Evolutionary conservation across 2,888 invertebrate genomes (phyloP), one percentile per base, ranked within the genome.

Genomic region (Sinhomidia bicolor): DNA sequence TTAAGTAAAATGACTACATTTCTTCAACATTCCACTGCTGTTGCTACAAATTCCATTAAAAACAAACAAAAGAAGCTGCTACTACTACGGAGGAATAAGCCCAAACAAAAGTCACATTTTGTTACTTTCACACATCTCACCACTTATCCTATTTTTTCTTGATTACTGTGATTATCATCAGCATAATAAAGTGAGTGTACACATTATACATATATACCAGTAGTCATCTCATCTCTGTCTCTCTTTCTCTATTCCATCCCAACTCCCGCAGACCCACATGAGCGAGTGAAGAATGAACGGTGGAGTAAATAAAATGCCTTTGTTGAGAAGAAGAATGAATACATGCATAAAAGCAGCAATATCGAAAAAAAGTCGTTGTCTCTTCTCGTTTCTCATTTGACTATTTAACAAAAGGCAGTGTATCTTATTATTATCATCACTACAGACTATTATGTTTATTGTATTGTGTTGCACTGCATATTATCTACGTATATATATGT

Each of bases 81-180:
- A n/a, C n/a, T n/a, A n/a, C n/a, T n/a, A n/a, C 20, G 32, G 62
- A 65, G 20, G 51, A n/a, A n/a, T 41, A 51, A 65, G 60, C 20
- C 20, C 3, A 88, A 83, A 71, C 76, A 79, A 68, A 88, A 79
- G 83, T 88, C 83, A 84, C 88, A 88, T 57, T 62, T 71, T 80
- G 79, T 80, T 88, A 76, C 65, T 76, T 88, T 74, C 79, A 88
- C 83, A 88, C 79, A 79, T 84, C 71, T 47, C 10, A 36, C 79
- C 84, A 83, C 68, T 88, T 88, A 88, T 83, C 82, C 88, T 62
- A 87, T 88, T 83, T 88, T 83, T 79, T 54, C 84, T 29, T 88
- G 83, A 88, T 88, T 84, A 83, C 79, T 12, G 29, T 36, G 71
- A 88, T 84, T 88, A 88, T 76, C 88, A 82, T 71, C 57, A 78